Evolutionary conservation across 2,113 vertebrate genomes (phyloP).

Genomic region (Alectura lathami): DNA sequence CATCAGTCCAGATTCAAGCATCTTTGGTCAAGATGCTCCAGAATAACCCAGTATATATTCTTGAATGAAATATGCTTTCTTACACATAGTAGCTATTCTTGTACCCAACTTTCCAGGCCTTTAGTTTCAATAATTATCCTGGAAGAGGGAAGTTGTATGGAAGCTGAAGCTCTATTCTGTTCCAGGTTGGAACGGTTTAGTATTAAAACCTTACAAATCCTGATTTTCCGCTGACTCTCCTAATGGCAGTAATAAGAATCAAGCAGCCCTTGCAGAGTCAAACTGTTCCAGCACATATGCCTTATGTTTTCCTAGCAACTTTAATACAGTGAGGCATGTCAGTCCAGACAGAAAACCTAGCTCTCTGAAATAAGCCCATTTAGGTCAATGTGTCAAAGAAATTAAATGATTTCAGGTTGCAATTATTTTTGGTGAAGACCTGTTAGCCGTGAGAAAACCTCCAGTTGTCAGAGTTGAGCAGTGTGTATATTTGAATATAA

Average conservation of each 20-base stretch:
- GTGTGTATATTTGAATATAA: not conserved
- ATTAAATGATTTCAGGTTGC: not conserved
- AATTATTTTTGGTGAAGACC: not conserved
- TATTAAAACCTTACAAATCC: not conserved
- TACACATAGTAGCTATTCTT: not conserved
- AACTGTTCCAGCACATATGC: not conserved
- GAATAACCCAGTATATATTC: not conserved
- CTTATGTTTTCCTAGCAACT: not conserved
- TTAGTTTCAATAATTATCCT: not conserved
- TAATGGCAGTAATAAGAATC: not conserved
- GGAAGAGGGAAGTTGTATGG: not conserved
- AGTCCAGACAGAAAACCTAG: not conserved
- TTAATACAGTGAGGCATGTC: not conserved
- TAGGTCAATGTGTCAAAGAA: conserved; percentile 44
- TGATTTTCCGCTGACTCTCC: not conserved
- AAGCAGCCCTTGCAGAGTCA: not conserved
- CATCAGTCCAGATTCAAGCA: not conserved
- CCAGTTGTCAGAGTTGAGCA: not conserved
- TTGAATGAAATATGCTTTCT: not conserved
- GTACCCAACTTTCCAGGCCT: not conserved
- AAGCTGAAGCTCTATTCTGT: not conserved
- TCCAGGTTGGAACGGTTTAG: not conserved
- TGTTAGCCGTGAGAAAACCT: not conserved
- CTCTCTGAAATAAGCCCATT: not conserved
- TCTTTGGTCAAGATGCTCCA: not conserved